Percentiles rank a stretch among this genome's conserved stretches.
Conservation (phyloP, 2,113 vertebrate genomes). For the Xenopus tropicalis region DNA sequence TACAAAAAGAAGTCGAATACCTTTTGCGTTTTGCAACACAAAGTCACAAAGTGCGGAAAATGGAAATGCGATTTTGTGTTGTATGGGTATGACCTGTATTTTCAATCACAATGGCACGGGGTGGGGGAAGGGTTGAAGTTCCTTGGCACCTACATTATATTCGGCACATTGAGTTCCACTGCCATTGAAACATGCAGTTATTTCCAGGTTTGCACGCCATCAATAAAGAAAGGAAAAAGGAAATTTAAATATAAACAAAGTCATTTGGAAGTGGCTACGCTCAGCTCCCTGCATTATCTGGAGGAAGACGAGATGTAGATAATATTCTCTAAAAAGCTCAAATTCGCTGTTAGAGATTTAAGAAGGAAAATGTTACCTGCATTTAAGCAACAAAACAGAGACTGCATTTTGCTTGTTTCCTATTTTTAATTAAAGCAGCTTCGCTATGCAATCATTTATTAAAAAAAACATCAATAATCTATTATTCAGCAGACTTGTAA, state of each 20-base stretch:
- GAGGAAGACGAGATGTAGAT: not conserved
- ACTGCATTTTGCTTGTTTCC: too few species aligned
- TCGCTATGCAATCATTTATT: slow-evolving; percentile 26
- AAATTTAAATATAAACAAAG: too few species aligned
- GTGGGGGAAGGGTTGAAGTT: not conserved
- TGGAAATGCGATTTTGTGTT: not conserved
- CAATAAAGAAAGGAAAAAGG: too few species aligned
- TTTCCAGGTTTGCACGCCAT: too few species aligned
- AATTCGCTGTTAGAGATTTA: not conserved
- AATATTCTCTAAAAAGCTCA: too few species aligned
- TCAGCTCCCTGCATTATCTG: not conserved
- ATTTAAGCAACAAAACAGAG: too few species aligned
- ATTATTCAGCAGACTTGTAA: slow-evolving; percentile 37
- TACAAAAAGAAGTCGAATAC: too few species aligned
- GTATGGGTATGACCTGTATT: slow-evolving; percentile 4
- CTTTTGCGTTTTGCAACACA: too few species aligned
- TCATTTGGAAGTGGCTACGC: not conserved
- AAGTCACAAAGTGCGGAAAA: not conserved
- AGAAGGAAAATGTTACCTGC: too few species aligned
- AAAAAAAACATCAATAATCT: slow-evolving; percentile 40
- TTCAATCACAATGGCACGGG: not conserved
- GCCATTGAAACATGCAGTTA: not conserved
- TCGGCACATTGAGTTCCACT: not conserved
- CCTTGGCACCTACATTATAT: slow-evolving; percentile 12
- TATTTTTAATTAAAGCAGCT: slow-evolving; percentile 31